phyloP scores from a whole-genome alignment of 2,888 invertebrate species.

The Blastobasis lacticolella region DNA sequence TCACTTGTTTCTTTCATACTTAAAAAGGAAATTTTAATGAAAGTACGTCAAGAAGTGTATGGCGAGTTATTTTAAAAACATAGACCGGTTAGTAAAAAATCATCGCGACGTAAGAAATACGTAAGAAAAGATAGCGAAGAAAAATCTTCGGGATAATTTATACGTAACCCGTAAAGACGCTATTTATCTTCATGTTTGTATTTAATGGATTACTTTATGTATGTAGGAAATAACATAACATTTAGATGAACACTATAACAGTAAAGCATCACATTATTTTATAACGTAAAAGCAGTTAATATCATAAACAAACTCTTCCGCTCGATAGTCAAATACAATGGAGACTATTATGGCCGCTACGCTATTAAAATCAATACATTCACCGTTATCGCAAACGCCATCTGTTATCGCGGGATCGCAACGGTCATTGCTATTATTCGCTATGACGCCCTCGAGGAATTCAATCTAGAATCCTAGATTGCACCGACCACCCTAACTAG shows the following conservation, averaged over 20 bases:
- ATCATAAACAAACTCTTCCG: slow-evolving; percentile 1
- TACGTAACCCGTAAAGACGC: too few species aligned
- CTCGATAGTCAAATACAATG: slow-evolving; percentile 1
- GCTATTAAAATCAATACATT: slow-evolving; percentile 30
- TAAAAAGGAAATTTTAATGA: slow-evolving; percentile 2
- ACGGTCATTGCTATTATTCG: slow-evolving; percentile 31
- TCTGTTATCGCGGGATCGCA: slow-evolving; percentile 4
- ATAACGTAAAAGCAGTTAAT: neutral
- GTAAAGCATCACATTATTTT: too few species aligned
- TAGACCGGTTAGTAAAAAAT: too few species aligned
- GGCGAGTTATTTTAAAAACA: too few species aligned
- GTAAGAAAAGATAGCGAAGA: too few species aligned
- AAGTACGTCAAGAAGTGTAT: too few species aligned
- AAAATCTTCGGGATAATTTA: too few species aligned
- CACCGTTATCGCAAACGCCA: slow-evolving; percentile 21
- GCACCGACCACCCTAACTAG: neutral
- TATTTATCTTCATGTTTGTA: too few species aligned
- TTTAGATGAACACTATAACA: too few species aligned
- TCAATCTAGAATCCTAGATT: slow-evolving; percentile 30
- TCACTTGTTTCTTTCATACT: neutral
- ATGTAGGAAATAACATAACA: too few species aligned
- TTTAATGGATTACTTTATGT: too few species aligned
- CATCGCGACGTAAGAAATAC: too few species aligned
- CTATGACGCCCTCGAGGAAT: slow-evolving; percentile 41
- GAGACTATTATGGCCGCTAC: neutral